phyloP scores from a whole-genome alignment of 2,113 vertebrate species.

The Stercorarius parasiticus region DNA sequence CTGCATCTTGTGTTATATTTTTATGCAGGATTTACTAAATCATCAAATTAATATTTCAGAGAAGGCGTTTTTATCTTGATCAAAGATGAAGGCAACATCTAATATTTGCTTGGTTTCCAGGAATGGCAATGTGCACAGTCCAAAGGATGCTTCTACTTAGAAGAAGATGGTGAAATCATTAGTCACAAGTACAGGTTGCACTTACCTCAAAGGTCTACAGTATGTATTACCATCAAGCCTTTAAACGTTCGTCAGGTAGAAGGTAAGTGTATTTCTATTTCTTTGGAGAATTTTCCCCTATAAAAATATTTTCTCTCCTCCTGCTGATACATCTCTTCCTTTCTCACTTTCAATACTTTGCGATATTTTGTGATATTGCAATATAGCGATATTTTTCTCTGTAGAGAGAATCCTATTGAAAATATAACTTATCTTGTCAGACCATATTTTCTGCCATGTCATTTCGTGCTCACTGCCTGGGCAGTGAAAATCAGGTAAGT shows the following conservation, averaged over 20 bases:
- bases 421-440: neutral
- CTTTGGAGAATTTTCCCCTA: neutral
- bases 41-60: neutral
- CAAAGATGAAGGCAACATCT: neutral
- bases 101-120: constrained; percentile 65
- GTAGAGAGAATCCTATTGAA: neutral
- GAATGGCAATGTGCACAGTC: constrained; percentile 80
- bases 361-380: neutral
- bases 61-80: neutral
- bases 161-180: constrained; percentile 82
- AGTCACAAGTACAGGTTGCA: constrained; percentile 87
- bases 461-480: neutral
- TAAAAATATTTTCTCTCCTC: neutral
- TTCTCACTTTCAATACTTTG: neutral
- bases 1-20: neutral
- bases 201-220: constrained; percentile 76
- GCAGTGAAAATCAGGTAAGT: neutral
- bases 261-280: constrained; percentile 55
- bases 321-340: neutral
- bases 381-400: neutral
- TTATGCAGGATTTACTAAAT: neutral
- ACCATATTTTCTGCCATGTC: neutral
- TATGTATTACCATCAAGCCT: constrained; percentile 86
- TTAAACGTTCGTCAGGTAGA: constrained; percentile 71
- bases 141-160: constrained; percentile 91